Base-by-base conservation (phyloP, 2,113 vertebrate genomes). In the Illadopsis cleaveri region DNA sequence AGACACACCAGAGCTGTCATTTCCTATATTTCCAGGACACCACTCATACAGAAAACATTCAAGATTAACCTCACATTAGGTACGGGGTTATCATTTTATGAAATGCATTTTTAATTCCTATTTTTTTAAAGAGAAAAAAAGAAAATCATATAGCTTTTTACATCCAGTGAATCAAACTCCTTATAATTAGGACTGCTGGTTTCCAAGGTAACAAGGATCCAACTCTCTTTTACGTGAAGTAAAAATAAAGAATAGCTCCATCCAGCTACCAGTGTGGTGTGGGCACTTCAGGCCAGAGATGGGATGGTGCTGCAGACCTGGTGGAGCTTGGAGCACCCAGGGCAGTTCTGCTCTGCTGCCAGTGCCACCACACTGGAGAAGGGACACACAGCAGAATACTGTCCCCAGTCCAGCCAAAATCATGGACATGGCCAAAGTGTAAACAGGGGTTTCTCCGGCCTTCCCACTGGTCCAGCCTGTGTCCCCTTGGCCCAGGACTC, bases 141-240 rank as follows among this genome's bases (percentile, higher is more conserved):
- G 96, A 86, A 91, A 97, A 97, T 90, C 86, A 91, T 65, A 94
- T 92, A 56, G 56, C 94, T 97, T 97, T 97, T 96, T 96, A 95
- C 84, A 93, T 98, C 90, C 94, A 96, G 87, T 93, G 97, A 98
- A 97, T 97, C 96, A 97, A 97, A 98, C 97, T 98, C 97, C 97
- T 98, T 94, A 95, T 97, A 98, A 98, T 98, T 98, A 98, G 97
- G 89, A 96, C 96, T 98, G 96, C 97, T 98, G 95, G 98, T 98
- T 98, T 97, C 98, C 95, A 97, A 51, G 95, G 98, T 95, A 98
- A 98, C 98, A 15, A 96, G 95, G 94, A 94, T 95, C 93, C 95
- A 95, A 97, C 95, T 97, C 97, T 7, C 18, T 97, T 98, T 98
- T 93, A 97, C 64, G 83, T 93, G 97, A 97, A 98, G 97, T 94